Evolutionary conservation across 1,140 invertebrate species (phyloP).

Genomic region (Caerostris darwini): DNA sequence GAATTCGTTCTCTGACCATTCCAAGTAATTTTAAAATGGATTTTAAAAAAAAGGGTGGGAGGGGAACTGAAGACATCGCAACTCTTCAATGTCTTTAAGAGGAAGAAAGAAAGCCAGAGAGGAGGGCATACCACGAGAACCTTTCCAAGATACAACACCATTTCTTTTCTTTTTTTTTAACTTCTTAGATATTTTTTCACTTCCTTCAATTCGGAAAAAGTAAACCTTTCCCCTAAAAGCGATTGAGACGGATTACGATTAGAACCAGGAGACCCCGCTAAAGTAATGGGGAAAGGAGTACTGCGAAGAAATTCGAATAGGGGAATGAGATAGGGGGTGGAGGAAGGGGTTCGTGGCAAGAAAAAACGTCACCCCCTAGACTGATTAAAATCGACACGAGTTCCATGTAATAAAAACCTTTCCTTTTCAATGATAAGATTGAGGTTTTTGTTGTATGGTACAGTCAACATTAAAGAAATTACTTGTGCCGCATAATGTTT

Average conservation of each 20-base stretch:
- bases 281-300: conserved; percentile 22
- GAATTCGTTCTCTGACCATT: background rate
- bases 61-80: background rate
- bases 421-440: conserved; percentile 26
- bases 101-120: background rate
- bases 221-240: conserved; percentile 35
- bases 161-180: conserved; percentile 45
- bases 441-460: conserved; percentile 41
- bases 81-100: background rate
- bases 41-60: background rate
- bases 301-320: conserved; percentile 17
- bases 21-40: conserved; percentile 19
- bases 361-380: conserved; percentile 48
- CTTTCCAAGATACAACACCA: conserved; percentile 1
- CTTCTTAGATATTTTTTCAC: background rate
- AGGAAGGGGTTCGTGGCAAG: background rate
- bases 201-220: background rate
- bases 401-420: conserved; percentile 64
- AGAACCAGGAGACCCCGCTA: background rate
- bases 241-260: conserved; percentile 63
- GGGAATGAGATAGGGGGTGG: background rate
- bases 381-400: conserved; percentile 72
- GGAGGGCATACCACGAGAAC: background rate
- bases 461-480: conserved; percentile 70
- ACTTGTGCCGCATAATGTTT: conserved; percentile 1